Evolutionary conservation across 2,797 vertebrate genomes (phyloP).

Genomic region (Chaunax sp.): DNA sequence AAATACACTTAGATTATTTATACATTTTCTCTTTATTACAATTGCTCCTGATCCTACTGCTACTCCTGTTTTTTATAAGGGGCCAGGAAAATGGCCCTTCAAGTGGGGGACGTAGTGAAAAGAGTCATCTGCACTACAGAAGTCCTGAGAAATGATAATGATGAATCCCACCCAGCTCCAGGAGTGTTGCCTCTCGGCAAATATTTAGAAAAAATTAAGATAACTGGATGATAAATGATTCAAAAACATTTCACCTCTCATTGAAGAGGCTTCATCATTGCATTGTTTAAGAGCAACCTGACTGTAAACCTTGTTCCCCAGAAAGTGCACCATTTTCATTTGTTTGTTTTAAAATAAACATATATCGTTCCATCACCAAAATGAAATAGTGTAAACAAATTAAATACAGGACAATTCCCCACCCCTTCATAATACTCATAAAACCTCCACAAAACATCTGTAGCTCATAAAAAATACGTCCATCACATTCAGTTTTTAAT

Average conservation of each 20-base stretch:
- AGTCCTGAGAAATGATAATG: conserved; percentile 10
- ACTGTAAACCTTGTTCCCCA: neutral
- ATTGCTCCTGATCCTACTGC: neutral
- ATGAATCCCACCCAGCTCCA: conserved; percentile 30
- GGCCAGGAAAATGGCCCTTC: neutral
- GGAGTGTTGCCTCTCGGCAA: conserved; percentile 24
- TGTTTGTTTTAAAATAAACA: conserved; percentile 5
- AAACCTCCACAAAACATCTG: neutral
- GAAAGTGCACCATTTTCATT: conserved; percentile 11
- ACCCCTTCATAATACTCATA: neutral
- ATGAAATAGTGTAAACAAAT: neutral
- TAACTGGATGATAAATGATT: neutral
- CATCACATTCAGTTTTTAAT: neutral
- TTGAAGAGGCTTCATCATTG: neutral
- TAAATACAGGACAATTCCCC: neutral
- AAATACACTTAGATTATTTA: conserved; percentile 5
- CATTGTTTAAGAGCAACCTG: neutral
- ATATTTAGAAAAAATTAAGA: neutral
- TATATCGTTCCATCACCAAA: neutral
- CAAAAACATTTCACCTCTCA: neutral
- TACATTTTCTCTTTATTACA: conserved; percentile 15
- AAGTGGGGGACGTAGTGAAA: conserved; percentile 10
- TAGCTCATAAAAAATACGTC: neutral
- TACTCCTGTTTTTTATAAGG: conserved; percentile 17
- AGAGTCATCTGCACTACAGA: neutral